phyloP scores from a whole-genome alignment of 2,797 vertebrate genomes.

The Gadopsis marmoratus region DNA sequence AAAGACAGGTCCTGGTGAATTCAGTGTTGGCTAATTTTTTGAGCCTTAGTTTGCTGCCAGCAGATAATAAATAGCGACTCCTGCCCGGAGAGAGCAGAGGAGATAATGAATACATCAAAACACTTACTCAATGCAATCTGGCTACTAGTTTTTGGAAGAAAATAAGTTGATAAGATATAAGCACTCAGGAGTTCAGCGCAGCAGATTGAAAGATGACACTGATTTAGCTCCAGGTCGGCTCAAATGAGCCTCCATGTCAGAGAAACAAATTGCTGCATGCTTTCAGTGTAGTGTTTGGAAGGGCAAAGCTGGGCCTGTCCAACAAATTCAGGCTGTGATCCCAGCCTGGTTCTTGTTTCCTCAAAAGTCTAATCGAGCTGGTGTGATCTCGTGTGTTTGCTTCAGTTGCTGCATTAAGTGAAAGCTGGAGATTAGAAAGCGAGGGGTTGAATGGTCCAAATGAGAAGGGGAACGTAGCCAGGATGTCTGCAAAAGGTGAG shows the following conservation, averaged over 20 bases:
- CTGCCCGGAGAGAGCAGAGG: constrained; percentile 10
- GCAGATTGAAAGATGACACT: constrained; percentile 26
- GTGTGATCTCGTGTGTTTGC: constrained; percentile 20
- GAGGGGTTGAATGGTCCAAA: neutral
- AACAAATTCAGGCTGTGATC: constrained; percentile 19
- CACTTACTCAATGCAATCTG: neutral
- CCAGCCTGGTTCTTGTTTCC: constrained; percentile 17
- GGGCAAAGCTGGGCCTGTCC: constrained; percentile 21
- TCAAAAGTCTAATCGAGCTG: constrained; percentile 8
- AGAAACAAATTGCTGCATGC: constrained; percentile 41
- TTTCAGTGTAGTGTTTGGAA: constrained; percentile 33
- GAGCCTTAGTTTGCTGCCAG: constrained; percentile 25
- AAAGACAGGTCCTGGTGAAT: neutral
- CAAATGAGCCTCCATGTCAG: constrained; percentile 21
- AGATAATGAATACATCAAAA: constrained; percentile 37
- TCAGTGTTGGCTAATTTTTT: constrained; percentile 3
- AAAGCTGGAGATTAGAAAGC: constrained; percentile 21
- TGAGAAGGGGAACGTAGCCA: neutral
- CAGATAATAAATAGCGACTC: constrained; percentile 43
- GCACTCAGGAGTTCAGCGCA: neutral
- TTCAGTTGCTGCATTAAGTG: constrained; percentile 13
- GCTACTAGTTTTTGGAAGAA: neutral
- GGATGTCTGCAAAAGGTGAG: constrained; percentile 16
- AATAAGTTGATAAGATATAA: constrained; percentile 16
- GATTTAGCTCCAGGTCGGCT: constrained; percentile 32